Percentiles rank a stretch among this genome's conserved stretches.
These are phyloP conservation scores for Furcula furcula DNA, from an alignment of 2,888 invertebrate genomes.

Conservation along the genomic window DNA sequence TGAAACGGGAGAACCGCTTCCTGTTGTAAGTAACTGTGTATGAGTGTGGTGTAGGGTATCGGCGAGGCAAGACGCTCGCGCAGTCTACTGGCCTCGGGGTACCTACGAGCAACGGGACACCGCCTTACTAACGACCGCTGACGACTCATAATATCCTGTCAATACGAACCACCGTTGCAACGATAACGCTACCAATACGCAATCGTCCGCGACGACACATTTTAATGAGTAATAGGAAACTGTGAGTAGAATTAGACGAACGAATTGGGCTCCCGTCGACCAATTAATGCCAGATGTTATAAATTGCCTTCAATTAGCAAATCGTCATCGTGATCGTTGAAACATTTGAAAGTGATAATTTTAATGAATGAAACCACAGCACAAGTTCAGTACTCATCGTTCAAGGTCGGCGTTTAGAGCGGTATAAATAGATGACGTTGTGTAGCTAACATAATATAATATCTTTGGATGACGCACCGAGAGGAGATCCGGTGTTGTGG, in stretches of 20 bases:
- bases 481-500: slow-evolving; percentile 47
- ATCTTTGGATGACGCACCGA: slow-evolving; percentile 72
- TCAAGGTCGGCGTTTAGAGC: slow-evolving; percentile 56
- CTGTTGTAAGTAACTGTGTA: slow-evolving; percentile 42
- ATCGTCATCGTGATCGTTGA: slow-evolving; percentile 38
- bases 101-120: slow-evolving; percentile 51
- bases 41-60: slow-evolving; percentile 39
- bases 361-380: slow-evolving; percentile 54
- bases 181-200: slow-evolving; percentile 8
- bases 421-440: slow-evolving; percentile 59
- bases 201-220: slow-evolving; percentile 3
- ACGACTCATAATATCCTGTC: slow-evolving; percentile 55
- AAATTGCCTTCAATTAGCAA: slow-evolving; percentile 55
- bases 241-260: slow-evolving; percentile 29
- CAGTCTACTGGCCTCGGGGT: slow-evolving; percentile 24
- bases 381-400: too few species aligned
- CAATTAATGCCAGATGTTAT: slow-evolving; percentile 45
- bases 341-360: slow-evolving; percentile 41
- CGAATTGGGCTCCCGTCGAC: slow-evolving; percentile 45
- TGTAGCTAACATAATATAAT: too few species aligned
- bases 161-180: slow-evolving; percentile 24
- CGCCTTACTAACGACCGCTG: slow-evolving; percentile 37
- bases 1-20: slow-evolving; percentile 50
- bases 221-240: slow-evolving; percentile 18
- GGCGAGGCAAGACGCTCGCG: slow-evolving; percentile 21